Evolutionary conservation across 2,888 invertebrate genomes (phyloP).

Genomic region (Thereva nobilitata): DNA sequence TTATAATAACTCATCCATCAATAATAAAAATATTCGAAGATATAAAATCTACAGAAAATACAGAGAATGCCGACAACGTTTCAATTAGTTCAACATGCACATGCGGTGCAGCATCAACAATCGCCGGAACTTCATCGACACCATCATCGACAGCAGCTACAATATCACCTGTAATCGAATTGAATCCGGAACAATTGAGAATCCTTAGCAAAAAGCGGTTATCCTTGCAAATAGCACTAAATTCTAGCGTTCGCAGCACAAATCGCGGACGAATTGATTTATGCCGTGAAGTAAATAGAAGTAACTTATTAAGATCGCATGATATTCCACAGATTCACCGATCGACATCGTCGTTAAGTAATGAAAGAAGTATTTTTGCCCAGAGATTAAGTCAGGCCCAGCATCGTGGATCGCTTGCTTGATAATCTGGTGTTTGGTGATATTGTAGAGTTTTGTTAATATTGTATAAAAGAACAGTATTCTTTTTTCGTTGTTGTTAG

Average conservation of each 20-base stretch:
- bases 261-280: conserved; percentile 46
- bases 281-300: conserved; percentile 48
- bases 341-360: conserved; percentile 30
- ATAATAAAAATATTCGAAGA: conserved; percentile 55
- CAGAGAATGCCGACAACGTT: conserved; percentile 45
- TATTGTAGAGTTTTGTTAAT: neutral
- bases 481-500: too few relatives aligned
- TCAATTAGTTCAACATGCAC: conserved; percentile 50
- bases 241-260: conserved; percentile 41
- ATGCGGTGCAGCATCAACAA: conserved; percentile 47
- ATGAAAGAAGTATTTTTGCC: conserved; percentile 4
- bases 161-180: conserved; percentile 52
- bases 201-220: conserved; percentile 55
- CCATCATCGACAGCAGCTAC: conserved; percentile 12
- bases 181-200: conserved; percentile 55
- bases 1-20: conserved; percentile 51
- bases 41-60: conserved; percentile 31
- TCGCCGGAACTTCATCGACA: conserved; percentile 36
- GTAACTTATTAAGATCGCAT: conserved; percentile 52
- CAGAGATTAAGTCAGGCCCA: conserved; percentile 3
- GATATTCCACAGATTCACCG: conserved; percentile 40
- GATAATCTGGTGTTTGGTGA: neutral
- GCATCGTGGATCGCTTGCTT: conserved; percentile 33
- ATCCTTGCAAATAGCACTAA: conserved; percentile 56
- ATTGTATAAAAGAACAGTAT: neutral